Percentiles rank a stretch among this genome's conserved stretches.
Conservation (phyloP, 2,113 vertebrate genomes). For the Gymnobelideus leadbeateri region DNA sequence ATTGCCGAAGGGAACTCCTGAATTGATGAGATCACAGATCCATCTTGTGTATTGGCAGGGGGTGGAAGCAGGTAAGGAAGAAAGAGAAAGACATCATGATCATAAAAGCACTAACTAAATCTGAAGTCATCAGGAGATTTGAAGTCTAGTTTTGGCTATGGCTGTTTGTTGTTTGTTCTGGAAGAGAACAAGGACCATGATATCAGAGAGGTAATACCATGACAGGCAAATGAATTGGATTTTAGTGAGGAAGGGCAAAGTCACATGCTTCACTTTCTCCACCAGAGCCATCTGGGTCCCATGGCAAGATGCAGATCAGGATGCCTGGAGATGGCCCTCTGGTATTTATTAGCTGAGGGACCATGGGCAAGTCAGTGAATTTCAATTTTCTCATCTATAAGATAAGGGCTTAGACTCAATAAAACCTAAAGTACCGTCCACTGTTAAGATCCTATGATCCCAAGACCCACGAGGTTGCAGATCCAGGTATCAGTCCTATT, state of each 20-base stretch:
- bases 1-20: not conserved
- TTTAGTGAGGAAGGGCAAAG: too few species aligned
- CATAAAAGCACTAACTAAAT: not conserved
- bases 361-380: not conserved
- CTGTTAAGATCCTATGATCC: not conserved
- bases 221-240: too few species aligned
- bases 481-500: not conserved
- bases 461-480: not conserved
- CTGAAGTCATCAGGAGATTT: not conserved
- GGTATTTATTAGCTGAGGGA: not conserved
- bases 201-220: too few species aligned
- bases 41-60: not conserved
- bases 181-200: too few species aligned
- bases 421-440: not conserved
- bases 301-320: too few species aligned
- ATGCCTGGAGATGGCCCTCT: too few species aligned
- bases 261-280: too few species aligned
- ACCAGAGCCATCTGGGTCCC: too few species aligned
- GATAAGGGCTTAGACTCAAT: not conserved
- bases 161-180: too few species aligned
- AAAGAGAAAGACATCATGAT: not conserved
- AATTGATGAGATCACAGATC: not conserved
- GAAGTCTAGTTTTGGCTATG: not conserved
- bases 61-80: not conserved
- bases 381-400: not conserved